Evolutionary conservation across 2,888 invertebrate genomes (phyloP), one percentile per base, ranked within the genome.

Genomic region (Aleiodes alternator): DNA sequence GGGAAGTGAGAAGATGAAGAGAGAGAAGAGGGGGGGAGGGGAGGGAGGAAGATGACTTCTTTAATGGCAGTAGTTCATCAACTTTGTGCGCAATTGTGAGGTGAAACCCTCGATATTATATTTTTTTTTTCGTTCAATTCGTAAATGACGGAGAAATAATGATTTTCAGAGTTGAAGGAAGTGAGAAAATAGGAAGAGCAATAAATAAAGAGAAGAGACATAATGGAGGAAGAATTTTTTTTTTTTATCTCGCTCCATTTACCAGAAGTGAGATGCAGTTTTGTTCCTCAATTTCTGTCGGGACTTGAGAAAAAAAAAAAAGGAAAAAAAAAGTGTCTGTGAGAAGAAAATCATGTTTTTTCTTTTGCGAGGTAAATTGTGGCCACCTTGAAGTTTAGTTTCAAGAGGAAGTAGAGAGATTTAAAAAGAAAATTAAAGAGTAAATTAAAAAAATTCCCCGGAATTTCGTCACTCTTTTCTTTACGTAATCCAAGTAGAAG

Each of bases 231-330:
- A 14, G 64, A 23, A 64, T 64, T 64, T 64, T 72, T 64, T 64
- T 72, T 23, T 23, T 77, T 69, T 73, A 79, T 76, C 72, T 77
- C 43, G 76, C 66, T 72, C 73, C 72, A 75, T 74, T 78, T 74
- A 77, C 72, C 73, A 57, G 43, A 69, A 66, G 72, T 68, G 76
- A 76, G 72, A 69, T 69, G 57, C 48, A 69, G 23, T 66, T 29
- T 57, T 48, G 72, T 61, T 72, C 68, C 68, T 59, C 50, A 38
- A 59, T 66, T 48, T 59, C 16, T 34, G 69, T 31, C 43, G 53
- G 51, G 23, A 70, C 55, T 48, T 53, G n/a, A n/a, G n/a, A 56
- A 31, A 53, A 55, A 57, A 8, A 38, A 61, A 61, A 43, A n/a
- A 38, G 23, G 61, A 48, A 16, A 48, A 64, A 64, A 43, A 23